Evolutionary conservation across 1,140 invertebrate genomes (phyloP).

Genomic region (Subanguina moxae): DNA sequence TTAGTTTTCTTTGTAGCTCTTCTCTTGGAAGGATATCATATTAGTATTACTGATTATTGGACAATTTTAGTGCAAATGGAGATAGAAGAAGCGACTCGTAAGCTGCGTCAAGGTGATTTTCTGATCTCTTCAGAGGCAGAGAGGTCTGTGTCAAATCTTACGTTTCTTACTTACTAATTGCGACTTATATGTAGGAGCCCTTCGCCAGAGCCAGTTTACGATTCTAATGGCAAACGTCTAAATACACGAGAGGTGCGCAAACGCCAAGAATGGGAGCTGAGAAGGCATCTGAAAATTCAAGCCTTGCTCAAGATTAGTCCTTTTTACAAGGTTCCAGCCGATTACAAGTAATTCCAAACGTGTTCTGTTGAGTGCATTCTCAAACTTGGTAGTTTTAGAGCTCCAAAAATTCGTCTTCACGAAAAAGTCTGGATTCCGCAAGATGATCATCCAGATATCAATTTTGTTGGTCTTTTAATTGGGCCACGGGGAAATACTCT

Average conservation of each 20-base stretch:
- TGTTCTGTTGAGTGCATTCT: too few species aligned
- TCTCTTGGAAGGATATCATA: too few species aligned
- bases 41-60: too few species aligned
- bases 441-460: slow-evolving; percentile 97
- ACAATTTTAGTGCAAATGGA: too few species aligned
- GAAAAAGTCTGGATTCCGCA: slow-evolving; percentile 98
- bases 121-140: too few species aligned
- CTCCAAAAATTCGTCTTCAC: slow-evolving; percentile 86
- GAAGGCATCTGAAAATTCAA: slow-evolving; percentile 84
- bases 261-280: slow-evolving; percentile 59
- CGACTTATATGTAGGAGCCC: slow-evolving; percentile 80
- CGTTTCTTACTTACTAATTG: too few species aligned
- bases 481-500: slow-evolving; percentile 92
- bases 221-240: slow-evolving; percentile 93
- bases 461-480: slow-evolving; percentile 96
- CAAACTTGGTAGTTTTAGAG: too few species aligned
- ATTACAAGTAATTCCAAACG: slow-evolving; percentile 76
- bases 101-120: too few species aligned
- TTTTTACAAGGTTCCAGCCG: slow-evolving; percentile 93
- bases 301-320: slow-evolving; percentile 86
- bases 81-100: too few species aligned
- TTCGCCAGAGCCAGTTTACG: slow-evolving; percentile 98
- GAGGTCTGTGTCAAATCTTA: too few species aligned
- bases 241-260: slow-evolving; percentile 87
- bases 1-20: too few species aligned